Conservation (phyloP, 23 tunicate species). For the Botrylloides violaceus region DNA sequence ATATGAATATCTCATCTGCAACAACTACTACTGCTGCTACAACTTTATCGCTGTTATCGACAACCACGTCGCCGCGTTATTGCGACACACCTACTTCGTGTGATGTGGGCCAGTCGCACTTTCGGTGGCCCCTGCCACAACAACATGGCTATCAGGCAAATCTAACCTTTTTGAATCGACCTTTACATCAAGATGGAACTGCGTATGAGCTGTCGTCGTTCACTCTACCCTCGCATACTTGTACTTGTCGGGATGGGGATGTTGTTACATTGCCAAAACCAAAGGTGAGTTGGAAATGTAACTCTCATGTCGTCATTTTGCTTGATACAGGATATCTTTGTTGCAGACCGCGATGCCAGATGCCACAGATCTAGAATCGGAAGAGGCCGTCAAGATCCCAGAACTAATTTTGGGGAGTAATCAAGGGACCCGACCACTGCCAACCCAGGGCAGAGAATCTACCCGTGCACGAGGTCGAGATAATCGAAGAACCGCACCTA, state of each 20-base stretch:
- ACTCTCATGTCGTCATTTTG: too few relatives aligned
- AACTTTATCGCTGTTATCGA: neutral
- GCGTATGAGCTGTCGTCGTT: constrained; percentile 20
- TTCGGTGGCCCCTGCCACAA: constrained; percentile 33
- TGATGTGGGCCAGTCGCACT: constrained; percentile 20
- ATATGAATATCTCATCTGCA: constrained; percentile 33
- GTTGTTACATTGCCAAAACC: neutral
- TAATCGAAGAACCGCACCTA: constrained; percentile 2
- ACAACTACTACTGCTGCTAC: neutral
- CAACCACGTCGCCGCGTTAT: constrained; percentile 20
- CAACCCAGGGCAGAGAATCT: constrained; percentile 4
- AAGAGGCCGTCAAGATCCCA: too few relatives aligned
- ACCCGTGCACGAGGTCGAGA: constrained; percentile 3
- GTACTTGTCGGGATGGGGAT: neutral
- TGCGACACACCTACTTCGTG: constrained; percentile 19
- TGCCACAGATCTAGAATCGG: too few relatives aligned
- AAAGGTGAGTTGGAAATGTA: neutral
- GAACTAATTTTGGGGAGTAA: neutral
- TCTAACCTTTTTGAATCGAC: constrained; percentile 13
- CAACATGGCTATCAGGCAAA: constrained; percentile 8
- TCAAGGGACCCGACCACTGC: neutral
- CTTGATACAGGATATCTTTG: neutral
- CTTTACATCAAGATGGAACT: neutral
- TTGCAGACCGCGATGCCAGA: too few relatives aligned
- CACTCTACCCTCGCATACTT: neutral